Conservation (phyloP, 2,797 vertebrate species). For the Esox lucius region DNA sequence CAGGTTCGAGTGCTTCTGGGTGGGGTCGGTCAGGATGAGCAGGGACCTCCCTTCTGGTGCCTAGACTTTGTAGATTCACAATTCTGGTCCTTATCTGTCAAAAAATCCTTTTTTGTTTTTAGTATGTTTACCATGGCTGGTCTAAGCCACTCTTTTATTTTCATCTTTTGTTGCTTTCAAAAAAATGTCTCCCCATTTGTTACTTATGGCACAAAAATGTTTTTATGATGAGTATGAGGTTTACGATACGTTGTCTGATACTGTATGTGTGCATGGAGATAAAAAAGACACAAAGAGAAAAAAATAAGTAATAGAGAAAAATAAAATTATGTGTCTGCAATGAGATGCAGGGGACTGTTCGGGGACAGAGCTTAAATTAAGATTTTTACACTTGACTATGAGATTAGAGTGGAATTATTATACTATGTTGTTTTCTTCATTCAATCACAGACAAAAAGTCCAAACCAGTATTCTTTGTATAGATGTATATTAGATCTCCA, state of each 20-base stretch:
- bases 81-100: conserved; percentile 65
- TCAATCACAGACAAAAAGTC: conserved; percentile 62
- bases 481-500: conserved; percentile 82
- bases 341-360: conserved; percentile 64
- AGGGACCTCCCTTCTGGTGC: conserved; percentile 73
- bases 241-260: conserved; percentile 78
- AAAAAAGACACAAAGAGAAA: conserved; percentile 50
- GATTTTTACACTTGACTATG: conserved; percentile 73
- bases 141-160: conserved; percentile 45
- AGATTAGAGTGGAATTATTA: conserved; percentile 63
- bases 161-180: conserved; percentile 59
- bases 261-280: conserved; percentile 82
- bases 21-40: conserved; percentile 68
- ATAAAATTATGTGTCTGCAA: conserved; percentile 74
- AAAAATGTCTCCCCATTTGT: conserved; percentile 56
- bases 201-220: conserved; percentile 68
- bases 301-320: conserved; percentile 64
- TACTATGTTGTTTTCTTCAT: conserved; percentile 77
- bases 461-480: conserved; percentile 77
- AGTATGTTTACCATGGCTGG: conserved; percentile 66
- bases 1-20: conserved; percentile 45
- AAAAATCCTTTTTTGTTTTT: conserved; percentile 46
- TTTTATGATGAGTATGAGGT: conserved; percentile 68
- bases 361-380: conserved; percentile 58
- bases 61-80: conserved; percentile 65